Percentiles rank a stretch among this genome's conserved stretches.
phyloP scores from a whole-genome alignment of 2,797 vertebrate species.

The Philypnodon macrostomus region DNA sequence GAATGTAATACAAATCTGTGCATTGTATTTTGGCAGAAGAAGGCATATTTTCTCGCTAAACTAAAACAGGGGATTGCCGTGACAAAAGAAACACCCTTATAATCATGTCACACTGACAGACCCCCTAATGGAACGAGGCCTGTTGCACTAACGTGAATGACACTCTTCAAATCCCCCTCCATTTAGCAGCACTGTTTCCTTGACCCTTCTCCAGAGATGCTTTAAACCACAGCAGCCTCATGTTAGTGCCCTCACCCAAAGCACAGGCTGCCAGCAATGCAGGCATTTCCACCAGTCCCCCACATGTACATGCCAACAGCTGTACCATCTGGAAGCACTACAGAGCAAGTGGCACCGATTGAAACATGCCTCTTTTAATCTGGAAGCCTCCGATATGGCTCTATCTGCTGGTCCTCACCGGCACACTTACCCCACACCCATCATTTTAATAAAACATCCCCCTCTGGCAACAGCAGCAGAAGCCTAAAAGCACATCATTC shows the following conservation, averaged over 20 bases:
- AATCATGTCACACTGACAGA: too few species aligned
- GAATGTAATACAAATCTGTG: too few species aligned
- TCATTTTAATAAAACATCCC: slow-evolving; percentile 38
- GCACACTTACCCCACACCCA: slow-evolving; percentile 30
- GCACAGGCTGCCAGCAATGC: slow-evolving; percentile 30
- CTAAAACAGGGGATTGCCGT: too few species aligned
- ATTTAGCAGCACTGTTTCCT: slow-evolving; percentile 34
- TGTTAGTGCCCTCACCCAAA: slow-evolving; percentile 32
- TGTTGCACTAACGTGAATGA: slow-evolving; percentile 32
- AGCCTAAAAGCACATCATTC: slow-evolving; percentile 7
- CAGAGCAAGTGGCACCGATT: slow-evolving; percentile 45
- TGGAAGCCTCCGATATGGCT: slow-evolving; percentile 51
- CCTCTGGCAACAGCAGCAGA: slow-evolving; percentile 8
- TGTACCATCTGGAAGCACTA: slow-evolving; percentile 38
- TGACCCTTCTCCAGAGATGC: slow-evolving; percentile 36
- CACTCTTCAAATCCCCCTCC: slow-evolving; percentile 23
- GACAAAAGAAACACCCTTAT: too few species aligned
- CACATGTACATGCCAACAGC: slow-evolving; percentile 51
- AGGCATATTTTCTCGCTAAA: too few species aligned
- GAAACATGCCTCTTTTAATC: slow-evolving; percentile 50
- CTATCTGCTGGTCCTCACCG: slow-evolving; percentile 42
- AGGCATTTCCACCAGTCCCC: slow-evolving; percentile 17
- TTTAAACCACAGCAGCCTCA: slow-evolving; percentile 40
- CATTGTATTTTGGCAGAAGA: too few species aligned
- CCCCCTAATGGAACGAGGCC: too few species aligned